These are phyloP conservation scores for Alitta virens DNA, from an alignment of 2,888 invertebrate species.

Conservation along the genomic window DNA sequence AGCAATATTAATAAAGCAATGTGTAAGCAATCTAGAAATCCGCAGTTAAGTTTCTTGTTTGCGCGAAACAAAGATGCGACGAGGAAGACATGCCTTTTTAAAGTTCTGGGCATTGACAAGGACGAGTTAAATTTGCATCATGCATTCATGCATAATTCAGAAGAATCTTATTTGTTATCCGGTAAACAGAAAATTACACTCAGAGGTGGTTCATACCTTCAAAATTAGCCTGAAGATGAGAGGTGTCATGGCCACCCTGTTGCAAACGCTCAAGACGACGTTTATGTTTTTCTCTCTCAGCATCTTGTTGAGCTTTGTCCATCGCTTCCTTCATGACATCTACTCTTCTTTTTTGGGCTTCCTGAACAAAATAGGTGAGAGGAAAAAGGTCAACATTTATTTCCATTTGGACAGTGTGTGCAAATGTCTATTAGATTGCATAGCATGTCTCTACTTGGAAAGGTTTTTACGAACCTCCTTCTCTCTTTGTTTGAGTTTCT, in stretches of 20 bases:
- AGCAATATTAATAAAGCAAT: too few relatives aligned
- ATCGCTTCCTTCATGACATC: constrained; percentile 76
- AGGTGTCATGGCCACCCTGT: constrained; percentile 49
- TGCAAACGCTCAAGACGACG: constrained; percentile 46
- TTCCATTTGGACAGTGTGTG: neutral
- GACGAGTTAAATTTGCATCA: too few relatives aligned
- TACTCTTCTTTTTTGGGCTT: constrained; percentile 71
- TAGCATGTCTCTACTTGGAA: too few relatives aligned
- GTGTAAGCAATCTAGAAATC: too few relatives aligned
- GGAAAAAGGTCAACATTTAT: neutral
- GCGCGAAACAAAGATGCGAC: too few relatives aligned
- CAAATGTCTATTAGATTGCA: too few relatives aligned
- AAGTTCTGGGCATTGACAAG: too few relatives aligned
- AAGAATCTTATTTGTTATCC: too few relatives aligned
- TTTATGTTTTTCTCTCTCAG: constrained; percentile 44
- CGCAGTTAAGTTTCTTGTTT: too few relatives aligned
- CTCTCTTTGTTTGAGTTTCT: constrained; percentile 61
- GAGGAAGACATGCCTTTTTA: too few relatives aligned
- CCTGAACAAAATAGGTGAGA: constrained; percentile 59
- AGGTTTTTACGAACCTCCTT: constrained; percentile 12
- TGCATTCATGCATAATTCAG: too few relatives aligned
- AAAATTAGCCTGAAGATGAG: constrained; percentile 42
- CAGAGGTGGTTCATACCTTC: constrained; percentile 38
- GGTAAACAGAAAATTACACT: too few relatives aligned
- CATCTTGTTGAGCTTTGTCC: constrained; percentile 67